A percentile compares a stretch with the other conserved stretches of the same genome.
phyloP scores from a whole-genome alignment of 2,113 vertebrate species.

The Antechinus stuartii region DNA sequence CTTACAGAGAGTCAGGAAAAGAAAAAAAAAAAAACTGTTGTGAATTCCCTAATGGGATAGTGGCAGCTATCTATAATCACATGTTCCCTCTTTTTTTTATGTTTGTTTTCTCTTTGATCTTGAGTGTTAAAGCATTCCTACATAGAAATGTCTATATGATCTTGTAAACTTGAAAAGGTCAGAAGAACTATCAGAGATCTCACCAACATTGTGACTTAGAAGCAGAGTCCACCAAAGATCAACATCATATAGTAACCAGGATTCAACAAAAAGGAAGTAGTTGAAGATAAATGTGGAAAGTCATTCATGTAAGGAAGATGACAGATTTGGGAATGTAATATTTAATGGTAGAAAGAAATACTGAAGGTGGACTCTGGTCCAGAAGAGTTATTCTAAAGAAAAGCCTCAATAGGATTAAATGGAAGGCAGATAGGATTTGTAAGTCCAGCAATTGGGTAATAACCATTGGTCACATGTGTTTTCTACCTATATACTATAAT shows the following conservation, averaged over 20 bases:
- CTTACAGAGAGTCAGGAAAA: neutral
- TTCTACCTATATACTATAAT: neutral
- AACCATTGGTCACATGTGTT: neutral
- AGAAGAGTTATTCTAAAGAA: neutral
- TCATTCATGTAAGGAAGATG: neutral
- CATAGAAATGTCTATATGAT: neutral
- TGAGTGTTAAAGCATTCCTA: neutral
- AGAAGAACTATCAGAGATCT: neutral
- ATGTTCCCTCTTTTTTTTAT: neutral
- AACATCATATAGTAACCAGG: neutral
- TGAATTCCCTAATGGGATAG: neutral
- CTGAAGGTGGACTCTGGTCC: neutral
- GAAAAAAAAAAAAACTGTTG: neutral
- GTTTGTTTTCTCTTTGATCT: neutral
- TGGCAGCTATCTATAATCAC: neutral
- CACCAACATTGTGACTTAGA: neutral
- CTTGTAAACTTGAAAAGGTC: neutral
- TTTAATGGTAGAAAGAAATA: neutral
- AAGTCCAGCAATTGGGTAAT: neutral
- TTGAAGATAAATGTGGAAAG: neutral
- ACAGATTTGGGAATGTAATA: neutral
- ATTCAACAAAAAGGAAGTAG: neutral
- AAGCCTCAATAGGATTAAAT: neutral
- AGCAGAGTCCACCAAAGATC: neutral
- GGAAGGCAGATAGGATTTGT: neutral